Evolutionary conservation across 2,888 invertebrate genomes (phyloP).

Genomic region (Cryptops parisi): DNA sequence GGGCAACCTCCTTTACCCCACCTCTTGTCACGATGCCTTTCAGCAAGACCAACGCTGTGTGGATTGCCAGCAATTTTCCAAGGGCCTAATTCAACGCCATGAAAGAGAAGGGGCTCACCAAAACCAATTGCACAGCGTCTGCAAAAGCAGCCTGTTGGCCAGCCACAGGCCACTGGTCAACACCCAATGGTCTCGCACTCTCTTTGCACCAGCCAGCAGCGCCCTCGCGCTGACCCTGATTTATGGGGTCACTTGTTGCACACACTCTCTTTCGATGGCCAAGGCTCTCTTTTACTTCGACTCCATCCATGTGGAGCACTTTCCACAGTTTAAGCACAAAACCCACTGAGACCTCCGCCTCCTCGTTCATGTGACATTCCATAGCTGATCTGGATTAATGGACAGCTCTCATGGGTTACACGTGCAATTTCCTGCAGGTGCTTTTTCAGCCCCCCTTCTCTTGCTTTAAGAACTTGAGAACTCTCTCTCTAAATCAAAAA

Average conservation of each 20-base stretch:
- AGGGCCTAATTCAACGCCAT: neutral
- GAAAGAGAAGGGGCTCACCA: neutral
- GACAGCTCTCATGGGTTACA: no score
- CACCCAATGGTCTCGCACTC: neutral
- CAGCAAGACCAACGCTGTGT: neutral
- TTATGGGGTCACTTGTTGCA: conserved; percentile 14
- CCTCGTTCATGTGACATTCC: no score
- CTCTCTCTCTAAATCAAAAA: no score
- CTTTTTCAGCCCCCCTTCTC: no score
- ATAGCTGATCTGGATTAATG: no score
- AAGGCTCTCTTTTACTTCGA: neutral
- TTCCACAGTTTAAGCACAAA: neutral
- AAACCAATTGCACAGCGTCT: no score
- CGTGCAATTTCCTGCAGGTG: no score
- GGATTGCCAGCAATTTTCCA: neutral
- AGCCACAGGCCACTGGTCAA: no score
- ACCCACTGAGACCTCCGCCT: no score
- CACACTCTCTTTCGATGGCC: neutral
- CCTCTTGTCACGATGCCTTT: neutral
- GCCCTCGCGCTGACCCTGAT: conserved; percentile 10
- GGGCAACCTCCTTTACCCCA: neutral
- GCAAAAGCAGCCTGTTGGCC: no score
- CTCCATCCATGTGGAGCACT: neutral
- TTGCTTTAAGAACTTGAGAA: no score
- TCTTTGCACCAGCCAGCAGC: neutral